phyloP scores from a whole-genome alignment of 2,797 vertebrate species.

The Prionace glauca region DNA sequence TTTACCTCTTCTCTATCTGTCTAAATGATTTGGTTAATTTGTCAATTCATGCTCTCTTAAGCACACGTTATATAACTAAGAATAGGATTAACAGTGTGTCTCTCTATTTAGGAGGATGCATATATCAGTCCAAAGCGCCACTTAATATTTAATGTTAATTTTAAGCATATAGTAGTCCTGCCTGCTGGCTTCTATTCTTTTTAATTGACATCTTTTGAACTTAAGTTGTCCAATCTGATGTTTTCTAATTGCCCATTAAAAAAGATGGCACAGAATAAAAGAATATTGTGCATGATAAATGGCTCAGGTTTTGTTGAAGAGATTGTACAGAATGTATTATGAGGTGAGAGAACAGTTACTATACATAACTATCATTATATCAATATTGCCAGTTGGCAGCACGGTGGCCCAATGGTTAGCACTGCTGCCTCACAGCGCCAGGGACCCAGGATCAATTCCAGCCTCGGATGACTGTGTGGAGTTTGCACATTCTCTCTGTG shows the following conservation, averaged over 20 bases:
- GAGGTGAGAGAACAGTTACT: not conserved
- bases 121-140: not conserved
- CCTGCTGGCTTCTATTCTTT: not conserved
- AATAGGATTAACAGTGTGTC: slow-evolving; percentile 5
- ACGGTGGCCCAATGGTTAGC: too few relatives aligned
- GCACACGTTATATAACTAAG: not conserved
- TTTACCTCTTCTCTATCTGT: not conserved
- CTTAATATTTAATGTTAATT: slow-evolving; percentile 32
- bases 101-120: not conserved
- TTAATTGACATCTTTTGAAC: slow-evolving; percentile 11
- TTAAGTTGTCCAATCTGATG: not conserved
- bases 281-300: not conserved
- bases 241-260: not conserved
- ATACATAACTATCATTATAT: not conserved
- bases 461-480: too few relatives aligned
- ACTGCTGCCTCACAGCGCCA: too few relatives aligned
- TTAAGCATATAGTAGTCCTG: not conserved
- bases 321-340: not conserved
- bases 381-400: too few relatives aligned
- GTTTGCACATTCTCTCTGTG: too few relatives aligned
- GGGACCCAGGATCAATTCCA: too few relatives aligned
- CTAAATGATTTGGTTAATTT: slow-evolving; percentile 28
- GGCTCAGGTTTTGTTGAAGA: not conserved
- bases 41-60: not conserved
- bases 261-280: not conserved